A percentile compares a stretch with the other conserved stretches of the same genome.
These are phyloP conservation scores for Telmatochromis sp. DNA, from an alignment of 2,113 vertebrate species.

Conservation along the genomic window DNA sequence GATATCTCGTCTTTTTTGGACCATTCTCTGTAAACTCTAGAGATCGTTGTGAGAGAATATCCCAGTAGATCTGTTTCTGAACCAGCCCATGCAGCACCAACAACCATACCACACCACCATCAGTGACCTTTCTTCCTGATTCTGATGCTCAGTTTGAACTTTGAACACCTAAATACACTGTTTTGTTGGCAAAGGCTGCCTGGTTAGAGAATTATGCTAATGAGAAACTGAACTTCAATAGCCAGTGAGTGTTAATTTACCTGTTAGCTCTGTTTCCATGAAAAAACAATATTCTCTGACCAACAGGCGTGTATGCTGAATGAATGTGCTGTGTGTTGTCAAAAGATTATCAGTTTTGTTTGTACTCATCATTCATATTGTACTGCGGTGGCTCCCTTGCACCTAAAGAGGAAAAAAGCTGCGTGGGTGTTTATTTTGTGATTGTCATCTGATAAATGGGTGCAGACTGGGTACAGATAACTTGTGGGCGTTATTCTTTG, in stretches of 20 bases:
- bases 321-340: slow-evolving; percentile 48
- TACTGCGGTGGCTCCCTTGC: slow-evolving; percentile 64
- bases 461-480: neutral
- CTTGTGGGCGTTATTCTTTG: neutral
- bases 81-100: neutral
- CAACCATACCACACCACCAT: neutral
- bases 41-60: neutral
- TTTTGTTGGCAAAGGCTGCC: neutral
- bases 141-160: neutral
- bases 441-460: neutral
- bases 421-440: neutral
- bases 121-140: neutral
- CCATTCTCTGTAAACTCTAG: neutral
- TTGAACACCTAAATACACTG: neutral
- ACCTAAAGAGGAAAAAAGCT: slow-evolving; percentile 38
- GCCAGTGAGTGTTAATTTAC: neutral
- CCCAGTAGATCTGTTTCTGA: neutral
- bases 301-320: slow-evolving; percentile 19
- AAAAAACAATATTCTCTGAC: neutral
- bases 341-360: slow-evolving; percentile 47
- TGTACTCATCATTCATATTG: slow-evolving; percentile 60
- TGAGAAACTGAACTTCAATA: neutral
- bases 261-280: slow-evolving; percentile 24
- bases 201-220: neutral
- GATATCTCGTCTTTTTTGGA: neutral